A percentile compares a stretch with the other conserved stretches of the same genome.
Evolutionary conservation across 2,113 vertebrate genomes (phyloP).

Genomic region (Pogona vitticeps): DNA sequence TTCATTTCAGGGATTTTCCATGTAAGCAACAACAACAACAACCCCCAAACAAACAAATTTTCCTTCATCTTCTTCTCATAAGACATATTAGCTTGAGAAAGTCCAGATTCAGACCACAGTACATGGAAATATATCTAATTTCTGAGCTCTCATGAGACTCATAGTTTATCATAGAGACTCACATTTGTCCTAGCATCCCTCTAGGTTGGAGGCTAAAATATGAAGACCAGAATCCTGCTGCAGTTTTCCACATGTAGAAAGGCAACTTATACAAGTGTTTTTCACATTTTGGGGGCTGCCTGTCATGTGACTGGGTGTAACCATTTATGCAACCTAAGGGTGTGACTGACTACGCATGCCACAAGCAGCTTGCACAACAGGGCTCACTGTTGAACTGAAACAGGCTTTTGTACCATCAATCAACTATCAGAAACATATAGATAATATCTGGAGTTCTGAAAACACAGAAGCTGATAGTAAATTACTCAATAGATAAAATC

Average conservation of each 20-base stretch:
- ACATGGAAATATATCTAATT: background rate
- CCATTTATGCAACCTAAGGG: too few relatives aligned
- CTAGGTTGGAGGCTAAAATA: background rate
- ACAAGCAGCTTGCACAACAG: too few relatives aligned
- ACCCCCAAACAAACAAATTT: too few relatives aligned
- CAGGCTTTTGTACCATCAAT: background rate
- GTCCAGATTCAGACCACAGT: background rate
- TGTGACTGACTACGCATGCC: too few relatives aligned
- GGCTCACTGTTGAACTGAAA: background rate
- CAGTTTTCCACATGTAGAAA: too few relatives aligned
- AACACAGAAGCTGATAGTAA: background rate
- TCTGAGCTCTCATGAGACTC: background rate
- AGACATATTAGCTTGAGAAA: background rate
- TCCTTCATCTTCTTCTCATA: background rate
- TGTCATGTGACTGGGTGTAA: too few relatives aligned
- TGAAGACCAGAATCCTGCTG: too few relatives aligned
- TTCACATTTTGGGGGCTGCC: too few relatives aligned
- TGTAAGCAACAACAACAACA: too few relatives aligned
- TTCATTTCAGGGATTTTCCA: background rate
- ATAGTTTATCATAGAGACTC: background rate
- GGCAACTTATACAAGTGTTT: too few relatives aligned
- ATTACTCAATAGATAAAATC: background rate
- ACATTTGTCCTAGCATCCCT: too few relatives aligned
- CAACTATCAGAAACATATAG: background rate
- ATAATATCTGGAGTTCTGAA: background rate